Conservation (phyloP, 2,888 invertebrate genomes). For the Acheta domesticus region DNA sequence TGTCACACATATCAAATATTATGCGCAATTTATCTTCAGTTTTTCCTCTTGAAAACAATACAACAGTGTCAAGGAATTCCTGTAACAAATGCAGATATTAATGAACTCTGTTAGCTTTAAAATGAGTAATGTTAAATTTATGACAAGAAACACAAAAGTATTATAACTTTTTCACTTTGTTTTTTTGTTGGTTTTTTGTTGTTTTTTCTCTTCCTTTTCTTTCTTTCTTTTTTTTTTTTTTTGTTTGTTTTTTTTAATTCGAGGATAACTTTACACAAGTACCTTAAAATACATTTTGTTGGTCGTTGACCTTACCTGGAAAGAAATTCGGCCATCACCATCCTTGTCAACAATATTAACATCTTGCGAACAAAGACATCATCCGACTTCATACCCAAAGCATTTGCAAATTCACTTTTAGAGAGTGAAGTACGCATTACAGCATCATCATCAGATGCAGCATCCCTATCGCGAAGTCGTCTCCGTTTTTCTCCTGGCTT, state of each 20-base stretch:
- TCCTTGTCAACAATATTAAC: constrained; percentile 96
- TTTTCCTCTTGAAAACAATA: constrained; percentile 85
- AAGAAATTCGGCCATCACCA: constrained; percentile 87
- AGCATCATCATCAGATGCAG: constrained; percentile 67
- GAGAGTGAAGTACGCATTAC: constrained; percentile 91
- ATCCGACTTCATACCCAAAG: constrained; percentile 90
- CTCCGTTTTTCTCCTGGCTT: constrained; percentile 79
- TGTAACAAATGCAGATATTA: constrained; percentile 42
- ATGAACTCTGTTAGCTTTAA: no score
- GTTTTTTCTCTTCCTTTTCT: no score
- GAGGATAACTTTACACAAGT: not conserved
- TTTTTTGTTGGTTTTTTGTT: no score
- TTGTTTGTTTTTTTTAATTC: no score
- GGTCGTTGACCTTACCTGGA: constrained; percentile 60
- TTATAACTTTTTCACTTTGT: no score
- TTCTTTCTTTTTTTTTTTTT: no score
- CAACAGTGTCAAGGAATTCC: constrained; percentile 92
- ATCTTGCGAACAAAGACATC: constrained; percentile 94
- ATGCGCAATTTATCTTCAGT: constrained; percentile 91
- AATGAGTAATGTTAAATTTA: no score
- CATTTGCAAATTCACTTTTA: constrained; percentile 89
- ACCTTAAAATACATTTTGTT: not conserved
- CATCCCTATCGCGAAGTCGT: constrained; percentile 62
- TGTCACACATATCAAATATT: constrained; percentile 97
- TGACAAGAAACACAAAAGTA: no score